phyloP scores from a whole-genome alignment of 2,113 vertebrate genomes.

The Danionella cerebrum region DNA sequence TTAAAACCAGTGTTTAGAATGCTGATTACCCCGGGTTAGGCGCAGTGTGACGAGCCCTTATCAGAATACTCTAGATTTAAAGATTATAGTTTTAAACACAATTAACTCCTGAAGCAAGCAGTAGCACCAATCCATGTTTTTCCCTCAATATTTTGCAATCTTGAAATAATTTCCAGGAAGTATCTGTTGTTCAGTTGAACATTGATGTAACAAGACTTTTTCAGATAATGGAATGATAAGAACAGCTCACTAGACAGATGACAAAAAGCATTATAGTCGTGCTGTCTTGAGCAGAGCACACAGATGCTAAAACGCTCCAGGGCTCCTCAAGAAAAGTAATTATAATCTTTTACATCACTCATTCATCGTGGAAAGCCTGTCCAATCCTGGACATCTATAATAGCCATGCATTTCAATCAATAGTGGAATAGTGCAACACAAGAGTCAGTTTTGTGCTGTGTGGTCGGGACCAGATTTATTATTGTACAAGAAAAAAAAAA shows the following conservation, averaged over 20 bases:
- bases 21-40: too few species aligned
- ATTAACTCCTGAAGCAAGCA: too few species aligned
- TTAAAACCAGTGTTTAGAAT: too few species aligned
- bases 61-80: too few species aligned
- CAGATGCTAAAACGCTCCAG: neutral
- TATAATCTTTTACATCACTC: constrained; percentile 17
- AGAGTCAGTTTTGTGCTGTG: constrained; percentile 13
- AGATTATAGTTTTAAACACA: too few species aligned
- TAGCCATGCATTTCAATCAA: constrained; percentile 24
- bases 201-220: neutral
- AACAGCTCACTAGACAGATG: neutral
- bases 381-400: constrained; percentile 11
- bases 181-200: neutral
- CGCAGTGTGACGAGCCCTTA: too few species aligned
- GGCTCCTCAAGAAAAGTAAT: constrained; percentile 2
- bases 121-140: too few species aligned
- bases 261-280: neutral
- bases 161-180: too few species aligned
- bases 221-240: neutral
- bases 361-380: neutral
- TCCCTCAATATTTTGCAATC: too few species aligned
- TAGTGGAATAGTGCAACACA: constrained; percentile 19
- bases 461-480: constrained; percentile 29
- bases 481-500: neutral
- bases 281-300: neutral